Conservation (phyloP, 2,797 vertebrate species). For the Sarcoramphus papa region DNA sequence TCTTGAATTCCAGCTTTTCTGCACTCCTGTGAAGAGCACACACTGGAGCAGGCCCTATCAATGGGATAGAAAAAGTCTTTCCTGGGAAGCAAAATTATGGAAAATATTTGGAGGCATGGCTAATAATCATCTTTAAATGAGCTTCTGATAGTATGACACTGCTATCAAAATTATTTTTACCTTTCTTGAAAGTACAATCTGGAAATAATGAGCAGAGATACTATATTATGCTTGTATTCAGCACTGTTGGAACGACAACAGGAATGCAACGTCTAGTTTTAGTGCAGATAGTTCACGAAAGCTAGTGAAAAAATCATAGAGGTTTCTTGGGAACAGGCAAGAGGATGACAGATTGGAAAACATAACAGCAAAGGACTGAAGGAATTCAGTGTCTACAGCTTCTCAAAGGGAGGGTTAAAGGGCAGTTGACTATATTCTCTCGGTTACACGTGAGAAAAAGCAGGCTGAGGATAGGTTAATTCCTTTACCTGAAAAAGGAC, state of each 20-base stretch:
- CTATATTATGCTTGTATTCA: not conserved
- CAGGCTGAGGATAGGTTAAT: not conserved
- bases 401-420: not conserved
- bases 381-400: not conserved
- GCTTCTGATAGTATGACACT: not conserved
- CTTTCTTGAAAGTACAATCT: not conserved
- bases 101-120: not conserved
- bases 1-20: not conserved
- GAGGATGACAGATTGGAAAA: not conserved
- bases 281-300: not conserved
- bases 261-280: not conserved
- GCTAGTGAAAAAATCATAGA: not conserved
- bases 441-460: not conserved
- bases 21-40: not conserved
- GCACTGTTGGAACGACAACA: not conserved
- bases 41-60: not conserved
- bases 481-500: not conserved
- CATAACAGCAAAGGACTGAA: not conserved
- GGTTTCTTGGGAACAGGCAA: not conserved
- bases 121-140: not conserved
- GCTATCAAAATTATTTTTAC: not conserved
- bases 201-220: not conserved
- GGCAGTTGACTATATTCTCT: not conserved
- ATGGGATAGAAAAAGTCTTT: not conserved
- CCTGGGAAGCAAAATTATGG: not conserved